Base-by-base conservation (phyloP, 2,113 vertebrate genomes). In the Proterorhinus semilunaris region DNA sequence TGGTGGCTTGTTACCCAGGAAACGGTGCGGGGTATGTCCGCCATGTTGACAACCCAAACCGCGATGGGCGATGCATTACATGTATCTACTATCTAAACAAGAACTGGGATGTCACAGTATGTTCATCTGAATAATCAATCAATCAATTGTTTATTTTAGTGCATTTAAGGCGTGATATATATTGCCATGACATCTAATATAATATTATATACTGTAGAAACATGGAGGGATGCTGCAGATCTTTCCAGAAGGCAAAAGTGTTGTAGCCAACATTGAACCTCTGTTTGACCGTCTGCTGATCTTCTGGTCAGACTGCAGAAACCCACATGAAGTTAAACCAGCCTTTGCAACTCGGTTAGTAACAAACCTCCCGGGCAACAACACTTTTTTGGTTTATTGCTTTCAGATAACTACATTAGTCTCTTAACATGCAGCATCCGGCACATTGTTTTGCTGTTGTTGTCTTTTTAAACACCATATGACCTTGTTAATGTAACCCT, bases 71-170 rank as follows among this genome's bases (percentile, higher is more conserved):
- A 86, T 96, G 95, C 83, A 93, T 97, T 90, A 97, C 96, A 1
- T 97, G 96, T 71, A 97, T 97, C 85, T 97, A 97, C 91, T 97
- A 97, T 90, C 95, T 96, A 51, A 97, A 97, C 91, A 94, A 94
- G 85, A 89, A 95, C 89, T 97, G 96, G 96, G 94, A 97, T 27
- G 91, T 91, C 46, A 91, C 95, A 93, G 95, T 96, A 92, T 49
- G 12, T 48, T 75, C 36, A 17, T 13, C 5, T 46, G n/a, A 27
- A 21, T 55, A 53, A 10, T n/a, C 21, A 2, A 5, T 10, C 21
- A 21, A 9, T 17, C 3, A 52, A 7, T 17, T 51, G 4, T 36
- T 36, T 36, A 36, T 36, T 51, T 51, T 51, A 15, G 50, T 51
- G n/a, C 50, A 51, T 21, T 55, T 55, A 5, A 27, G 8, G 16